Conservation (phyloP, 2,797 vertebrate species). For the Botia kubotai region DNA sequence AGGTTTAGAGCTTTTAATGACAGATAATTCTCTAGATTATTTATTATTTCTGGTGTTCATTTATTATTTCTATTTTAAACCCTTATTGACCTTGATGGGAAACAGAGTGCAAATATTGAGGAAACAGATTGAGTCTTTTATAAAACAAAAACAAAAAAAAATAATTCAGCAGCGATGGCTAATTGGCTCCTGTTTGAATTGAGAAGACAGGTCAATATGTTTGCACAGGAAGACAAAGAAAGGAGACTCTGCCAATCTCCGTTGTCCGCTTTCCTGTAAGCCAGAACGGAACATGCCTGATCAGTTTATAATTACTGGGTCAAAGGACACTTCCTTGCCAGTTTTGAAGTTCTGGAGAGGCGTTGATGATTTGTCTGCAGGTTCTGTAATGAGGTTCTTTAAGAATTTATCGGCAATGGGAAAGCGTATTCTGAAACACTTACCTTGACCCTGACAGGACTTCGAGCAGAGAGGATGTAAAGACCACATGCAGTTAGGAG, state of each 20-base stretch:
- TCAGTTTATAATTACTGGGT: constrained; percentile 58
- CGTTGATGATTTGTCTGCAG: constrained; percentile 14
- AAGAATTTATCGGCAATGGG: not conserved
- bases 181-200: constrained; percentile 61
- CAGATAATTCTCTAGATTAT: constrained; percentile 14
- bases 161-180: constrained; percentile 49
- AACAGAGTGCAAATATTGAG: not conserved
- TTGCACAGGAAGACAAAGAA: constrained; percentile 55
- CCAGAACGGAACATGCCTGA: constrained; percentile 47
- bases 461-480: constrained; percentile 31
- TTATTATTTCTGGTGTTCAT: constrained; percentile 25
- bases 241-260: constrained; percentile 38
- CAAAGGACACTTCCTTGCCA: constrained; percentile 41
- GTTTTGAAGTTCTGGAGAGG: constrained; percentile 45
- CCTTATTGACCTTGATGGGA: constrained; percentile 31
- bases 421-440: constrained; percentile 52
- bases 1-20: constrained; percentile 30
- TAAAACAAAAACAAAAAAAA: constrained; percentile 55
- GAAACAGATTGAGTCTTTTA: constrained; percentile 49
- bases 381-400: not conserved
- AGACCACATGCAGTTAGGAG: constrained; percentile 20
- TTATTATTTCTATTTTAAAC: constrained; percentile 26
- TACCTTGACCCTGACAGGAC: constrained; percentile 50
- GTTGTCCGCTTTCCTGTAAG: constrained; percentile 24
- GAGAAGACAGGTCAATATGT: constrained; percentile 58